A percentile compares a stretch with the other conserved stretches of the same genome.
Evolutionary conservation across 2,797 vertebrate species (phyloP).

Genomic region (Linurgus olivaceus): DNA sequence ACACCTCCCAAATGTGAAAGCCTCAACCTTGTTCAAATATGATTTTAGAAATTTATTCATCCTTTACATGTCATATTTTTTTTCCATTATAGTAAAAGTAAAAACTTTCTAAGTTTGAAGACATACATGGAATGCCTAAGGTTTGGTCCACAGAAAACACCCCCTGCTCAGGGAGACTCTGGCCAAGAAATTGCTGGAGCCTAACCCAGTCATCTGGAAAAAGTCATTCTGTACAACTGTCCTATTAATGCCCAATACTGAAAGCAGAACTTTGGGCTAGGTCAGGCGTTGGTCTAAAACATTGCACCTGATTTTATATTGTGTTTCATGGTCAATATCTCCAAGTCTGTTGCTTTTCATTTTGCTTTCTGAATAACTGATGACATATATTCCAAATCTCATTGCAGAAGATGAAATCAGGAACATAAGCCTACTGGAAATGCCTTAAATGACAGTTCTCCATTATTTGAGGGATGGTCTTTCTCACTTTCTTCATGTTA

Average conservation of each 20-base stretch:
- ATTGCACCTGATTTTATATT: background rate
- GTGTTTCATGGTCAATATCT: background rate
- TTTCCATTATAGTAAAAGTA: background rate
- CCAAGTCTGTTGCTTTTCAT: background rate
- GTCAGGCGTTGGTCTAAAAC: rapidly evolving
- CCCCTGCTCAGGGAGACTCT: background rate
- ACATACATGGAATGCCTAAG: background rate
- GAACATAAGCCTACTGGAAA: background rate
- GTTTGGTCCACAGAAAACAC: background rate
- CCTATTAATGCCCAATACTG: background rate
- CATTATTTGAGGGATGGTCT: background rate
- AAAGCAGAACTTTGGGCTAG: background rate
- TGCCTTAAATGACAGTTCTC: background rate
- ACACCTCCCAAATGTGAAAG: background rate
- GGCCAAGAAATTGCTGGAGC: background rate
- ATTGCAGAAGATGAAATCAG: background rate
- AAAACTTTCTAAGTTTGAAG: background rate
- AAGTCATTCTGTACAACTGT: background rate
- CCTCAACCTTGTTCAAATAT: background rate
- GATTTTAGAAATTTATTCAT: background rate
- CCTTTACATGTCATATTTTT: background rate
- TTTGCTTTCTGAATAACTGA: background rate
- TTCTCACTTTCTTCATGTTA: background rate
- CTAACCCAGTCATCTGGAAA: background rate
- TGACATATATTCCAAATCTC: background rate